Conservation (phyloP, 2,888 invertebrate genomes). For the Taenaris catops region DNA sequence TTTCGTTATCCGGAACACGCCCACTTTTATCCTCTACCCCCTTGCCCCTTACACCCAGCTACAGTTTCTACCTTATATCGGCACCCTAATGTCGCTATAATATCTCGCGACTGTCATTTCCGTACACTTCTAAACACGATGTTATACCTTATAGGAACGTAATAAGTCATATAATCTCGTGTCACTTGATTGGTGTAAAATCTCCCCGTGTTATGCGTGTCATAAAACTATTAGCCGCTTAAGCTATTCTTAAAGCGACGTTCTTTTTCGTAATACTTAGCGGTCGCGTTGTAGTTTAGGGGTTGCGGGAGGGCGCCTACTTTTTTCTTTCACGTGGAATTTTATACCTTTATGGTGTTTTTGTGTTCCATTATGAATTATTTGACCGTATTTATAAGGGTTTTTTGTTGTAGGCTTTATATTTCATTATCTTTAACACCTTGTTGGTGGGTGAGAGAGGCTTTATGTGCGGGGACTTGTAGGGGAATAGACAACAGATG, state of each 20-base stretch:
- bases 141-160: conserved; percentile 35
- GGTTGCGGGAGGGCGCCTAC: conserved; percentile 60
- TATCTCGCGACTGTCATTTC: conserved; percentile 59
- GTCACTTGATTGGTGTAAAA: conserved; percentile 25
- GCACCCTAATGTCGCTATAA: conserved; percentile 58
- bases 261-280: conserved; percentile 53
- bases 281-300: conserved; percentile 40
- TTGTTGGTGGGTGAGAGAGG: conserved; percentile 40
- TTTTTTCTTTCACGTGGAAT: conserved; percentile 51
- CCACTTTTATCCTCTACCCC: conserved; percentile 41
- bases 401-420: conserved; percentile 53
- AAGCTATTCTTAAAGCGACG: conserved; percentile 70
- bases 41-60: conserved; percentile 38
- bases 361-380: conserved; percentile 65
- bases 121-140: conserved; percentile 21
- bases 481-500: conserved; percentile 20
- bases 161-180: conserved; percentile 42
- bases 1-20: conserved; percentile 68
- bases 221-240: conserved; percentile 78
- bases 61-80: conserved; percentile 34
- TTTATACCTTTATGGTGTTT: conserved; percentile 54
- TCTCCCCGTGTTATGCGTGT: conserved; percentile 67
- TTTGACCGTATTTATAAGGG: conserved; percentile 53
- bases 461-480: conserved; percentile 3
- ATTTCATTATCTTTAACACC: conserved; percentile 72